Base-by-base conservation (phyloP, 2,113 vertebrate genomes). In the Limnothrissa miodon region DNA sequence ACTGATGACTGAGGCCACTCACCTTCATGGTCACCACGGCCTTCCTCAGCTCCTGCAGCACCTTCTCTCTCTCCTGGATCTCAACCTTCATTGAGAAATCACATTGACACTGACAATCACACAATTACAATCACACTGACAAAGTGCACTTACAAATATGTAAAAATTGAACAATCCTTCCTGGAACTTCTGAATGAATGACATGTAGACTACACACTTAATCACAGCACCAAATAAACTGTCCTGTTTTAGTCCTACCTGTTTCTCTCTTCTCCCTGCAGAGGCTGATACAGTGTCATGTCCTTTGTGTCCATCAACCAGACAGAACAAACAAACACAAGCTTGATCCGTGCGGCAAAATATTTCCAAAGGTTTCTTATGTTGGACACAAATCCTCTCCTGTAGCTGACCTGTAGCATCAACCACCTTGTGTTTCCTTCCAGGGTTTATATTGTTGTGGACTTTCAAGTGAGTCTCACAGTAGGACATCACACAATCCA, bases 401-500 rank as follows among this genome's bases (percentile, higher is more conserved):
- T 33, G 59, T 66, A 66, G 59, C 5, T 66, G n/a, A 8, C n/a
- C 59, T 66, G 59, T 66, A 25, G n/a, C n/a, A 29, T 66, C 59
- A 10, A 66, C 10, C n/a, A 66, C n/a, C 59, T 66, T 66, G n/a
- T 25, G 59, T 29, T 66, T n/a, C 9, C 59, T 7, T 25, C 59
- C 25, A 29, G 59, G 59, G 13, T 66, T 9, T 29, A 66, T 6
- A 25, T 66, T 7, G 10, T 66, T 66, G 25, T 66, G 59, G n/a
- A 10, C 59, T 25, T 66, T 66, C 8, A 25, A 66, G n/a, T 66
- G 59, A 66, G 59, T 29, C 8, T 66, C 59, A 66, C 59, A 66
- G 53, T 56, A 56, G 21, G 59, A 66, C 59, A 66, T 29, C 59
- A 66, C n/a, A 66, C 59, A 66, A n/a, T 66, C 53, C 53, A 56